Base-by-base conservation (phyloP, 2,888 invertebrate genomes). In the Disparrhopalites patrizii region DNA sequence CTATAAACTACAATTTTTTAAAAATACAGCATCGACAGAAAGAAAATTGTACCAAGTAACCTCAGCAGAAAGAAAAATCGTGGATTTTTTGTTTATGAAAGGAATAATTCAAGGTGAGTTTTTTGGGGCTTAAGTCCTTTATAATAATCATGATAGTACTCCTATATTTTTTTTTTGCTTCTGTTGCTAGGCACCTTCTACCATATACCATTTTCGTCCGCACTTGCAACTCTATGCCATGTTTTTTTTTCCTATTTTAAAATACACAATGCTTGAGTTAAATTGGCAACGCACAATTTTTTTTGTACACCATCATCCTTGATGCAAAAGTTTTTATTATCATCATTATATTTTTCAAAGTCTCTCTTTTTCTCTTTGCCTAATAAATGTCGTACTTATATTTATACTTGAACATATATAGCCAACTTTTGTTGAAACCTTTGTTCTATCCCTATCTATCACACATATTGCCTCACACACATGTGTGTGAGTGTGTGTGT, bases 91-190 rank as follows among this genome's bases (percentile, higher is more conserved):
- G n/a, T n/a, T n/a, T 60, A 60, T 60, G 47, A n/a, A 28, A 60
- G 60, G 47, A 60, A 47, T 27, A n/a, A 60, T 60, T 47, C 60
- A 60, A 60, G 60, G 60, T 60, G 60, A 60, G 60, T 55, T 55
- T 55, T 18, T 33, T 15, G 36, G 7, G 15, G 15, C 30, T 52
- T 52, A 27, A 52, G 27, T 15, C 30, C n/a, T 52, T 27, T 13
- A 25, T 18, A 52, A 36, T 56, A 23, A 20, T n/a, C 20, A 30
- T 36, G 25, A 18, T 33, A 13, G 2, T 31, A 8, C 31, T 36
- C 8, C n/a, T 56, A 38, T 56, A 38, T 23, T 13, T 4, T 4
- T 18, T 27, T 55, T 55, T 31, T 18, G 18, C 55, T 33, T 55
- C 27, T 3, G 15, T 27, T 30, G 52, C n/a, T 5, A 1, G n/a